Evolutionary conservation across 1,140 invertebrate species (phyloP), one percentile per base, ranked within the genome.

Genomic region (Drosophila novamexicana): DNA sequence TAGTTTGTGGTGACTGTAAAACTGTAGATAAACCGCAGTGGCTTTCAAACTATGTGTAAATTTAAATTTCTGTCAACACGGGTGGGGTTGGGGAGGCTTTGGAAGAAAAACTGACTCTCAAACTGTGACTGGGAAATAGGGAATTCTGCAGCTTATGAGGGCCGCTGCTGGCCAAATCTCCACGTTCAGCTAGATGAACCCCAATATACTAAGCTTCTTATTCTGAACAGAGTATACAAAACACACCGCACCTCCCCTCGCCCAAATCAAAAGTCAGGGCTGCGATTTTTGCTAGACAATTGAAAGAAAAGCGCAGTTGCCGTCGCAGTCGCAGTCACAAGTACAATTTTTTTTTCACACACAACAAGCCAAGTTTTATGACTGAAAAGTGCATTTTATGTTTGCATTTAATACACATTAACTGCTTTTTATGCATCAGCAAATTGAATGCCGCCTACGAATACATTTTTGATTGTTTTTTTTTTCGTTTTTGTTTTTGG

Each of bases 371-470:
- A 42, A 61, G 68, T 86, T 88, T 86, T 81, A 86, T 82, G 72
- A 57, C 83, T 86, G 67, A 88, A 86, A 86, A 81, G 78, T 75
- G 76, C 66, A 82, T 81, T 85, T 81, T 79, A 79, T 81, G 79
- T 72, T 45, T 80, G 84, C 73, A 79, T 78, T 88, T 88, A 88
- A 82, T 88, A 88, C 84, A 88, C 80, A 88, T 88, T 88, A 88
- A 80, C 83, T 83, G 83, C 72, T 44, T 77, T 89, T 89, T 89
- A 89, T 89, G 85, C 85, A 91, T 89, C 81, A 85, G 78, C 75
- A 90, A 90, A 81, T 90, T 81, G 86, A 90, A 90, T 90, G 71
- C 57, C 40, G 32, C 49, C 50, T 54, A 47, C 44, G 52, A 50
- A 16, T 62, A 34, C 59, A 34, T 10, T 39, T 54, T 6, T 53